These are phyloP conservation scores for Dryocosmus kuriphilus DNA, from an alignment of 2,888 invertebrate species.

Conservation along the genomic window DNA sequence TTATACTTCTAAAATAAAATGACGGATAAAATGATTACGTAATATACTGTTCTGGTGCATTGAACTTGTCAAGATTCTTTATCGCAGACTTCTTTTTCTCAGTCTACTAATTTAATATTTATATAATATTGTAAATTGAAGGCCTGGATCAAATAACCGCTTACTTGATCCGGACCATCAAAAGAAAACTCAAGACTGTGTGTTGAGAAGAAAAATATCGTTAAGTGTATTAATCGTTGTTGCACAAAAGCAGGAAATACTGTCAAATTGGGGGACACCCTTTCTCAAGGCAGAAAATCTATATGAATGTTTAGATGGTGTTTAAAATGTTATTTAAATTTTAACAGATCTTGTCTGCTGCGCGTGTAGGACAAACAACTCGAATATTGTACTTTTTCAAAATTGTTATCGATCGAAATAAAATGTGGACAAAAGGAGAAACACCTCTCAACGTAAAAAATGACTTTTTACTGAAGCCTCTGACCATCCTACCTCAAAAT, in stretches of 20 bases:
- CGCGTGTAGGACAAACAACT: background rate
- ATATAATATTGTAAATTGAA: background rate
- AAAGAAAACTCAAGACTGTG: too few species aligned
- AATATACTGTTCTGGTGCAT: background rate
- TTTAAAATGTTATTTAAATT: slow-evolving; percentile 7
- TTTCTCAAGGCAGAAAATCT: slow-evolving; percentile 18
- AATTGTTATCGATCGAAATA: slow-evolving; percentile 29
- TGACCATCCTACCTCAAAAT: too few species aligned
- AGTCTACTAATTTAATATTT: slow-evolving; percentile 21
- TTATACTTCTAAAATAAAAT: slow-evolving; percentile 12
- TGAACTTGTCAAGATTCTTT: background rate
- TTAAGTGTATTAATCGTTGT: background rate
- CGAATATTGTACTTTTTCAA: slow-evolving; percentile 30
- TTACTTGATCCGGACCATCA: too few species aligned
- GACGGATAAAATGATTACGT: background rate
- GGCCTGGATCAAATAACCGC: too few species aligned
- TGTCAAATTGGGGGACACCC: slow-evolving; percentile 34
- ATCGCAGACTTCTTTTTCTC: background rate
- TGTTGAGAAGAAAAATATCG: background rate
- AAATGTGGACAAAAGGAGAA: background rate
- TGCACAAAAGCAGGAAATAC: slow-evolving; percentile 10
- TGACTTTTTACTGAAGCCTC: too few species aligned
- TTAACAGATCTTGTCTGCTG: background rate
- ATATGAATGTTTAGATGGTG: slow-evolving; percentile 28
- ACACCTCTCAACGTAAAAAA: too few species aligned